Percentiles rank a stretch among this genome's conserved stretches.
Evolutionary conservation across 2,888 invertebrate species (phyloP).

Genomic region (Pammene aurita): DNA sequence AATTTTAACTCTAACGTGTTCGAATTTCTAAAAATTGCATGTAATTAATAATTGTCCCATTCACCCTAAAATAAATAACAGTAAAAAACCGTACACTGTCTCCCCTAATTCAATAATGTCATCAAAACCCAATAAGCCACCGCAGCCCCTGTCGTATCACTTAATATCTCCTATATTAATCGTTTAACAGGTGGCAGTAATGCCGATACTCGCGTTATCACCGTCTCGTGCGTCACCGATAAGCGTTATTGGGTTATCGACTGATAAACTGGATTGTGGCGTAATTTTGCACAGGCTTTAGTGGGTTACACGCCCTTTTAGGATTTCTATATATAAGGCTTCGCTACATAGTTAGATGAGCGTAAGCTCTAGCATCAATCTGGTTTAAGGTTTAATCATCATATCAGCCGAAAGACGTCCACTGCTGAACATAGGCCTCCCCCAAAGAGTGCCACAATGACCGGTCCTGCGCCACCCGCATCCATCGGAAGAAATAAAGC

Average conservation of each 20-base stretch:
- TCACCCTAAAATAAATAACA: too few relatives aligned
- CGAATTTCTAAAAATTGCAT: too few relatives aligned
- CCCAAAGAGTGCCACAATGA: too few relatives aligned
- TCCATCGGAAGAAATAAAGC: too few relatives aligned
- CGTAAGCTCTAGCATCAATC: neutral
- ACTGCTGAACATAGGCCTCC: too few relatives aligned
- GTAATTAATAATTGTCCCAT: too few relatives aligned
- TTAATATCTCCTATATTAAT: constrained; percentile 45
- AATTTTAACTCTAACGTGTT: too few relatives aligned
- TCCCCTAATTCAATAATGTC: constrained; percentile 18
- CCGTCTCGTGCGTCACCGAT: constrained; percentile 60
- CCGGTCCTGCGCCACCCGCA: too few relatives aligned
- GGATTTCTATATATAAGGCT: neutral
- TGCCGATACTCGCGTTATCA: constrained; percentile 55
- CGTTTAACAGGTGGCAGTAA: constrained; percentile 52
- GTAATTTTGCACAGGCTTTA: constrained; percentile 17
- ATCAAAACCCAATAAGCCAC: constrained; percentile 31
- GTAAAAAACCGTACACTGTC: too few relatives aligned
- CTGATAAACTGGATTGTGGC: constrained; percentile 31
- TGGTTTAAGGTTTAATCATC: neutral
- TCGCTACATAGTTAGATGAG: neutral
- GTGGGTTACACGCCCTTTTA: constrained; percentile 15
- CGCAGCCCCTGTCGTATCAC: constrained; percentile 36
- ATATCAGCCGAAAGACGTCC: too few relatives aligned
- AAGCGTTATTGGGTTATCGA: constrained; percentile 62